Evolutionary conservation across 2,888 invertebrate species (phyloP).

Genomic region (Margaritifera margaritifera): DNA sequence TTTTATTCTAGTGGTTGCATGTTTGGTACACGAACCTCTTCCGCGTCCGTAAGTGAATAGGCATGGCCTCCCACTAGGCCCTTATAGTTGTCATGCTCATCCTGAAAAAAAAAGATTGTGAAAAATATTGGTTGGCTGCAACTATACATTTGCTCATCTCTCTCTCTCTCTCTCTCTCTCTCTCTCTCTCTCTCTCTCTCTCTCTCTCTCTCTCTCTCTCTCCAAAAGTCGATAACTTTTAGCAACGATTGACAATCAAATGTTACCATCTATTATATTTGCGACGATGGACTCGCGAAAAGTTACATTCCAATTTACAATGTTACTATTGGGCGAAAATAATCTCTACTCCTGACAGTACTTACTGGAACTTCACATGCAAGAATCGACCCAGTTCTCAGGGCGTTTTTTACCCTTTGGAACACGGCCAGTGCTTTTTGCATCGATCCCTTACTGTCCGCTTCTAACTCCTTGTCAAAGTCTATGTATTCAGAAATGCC

Average conservation of each 20-base stretch:
- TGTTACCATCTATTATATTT: no score
- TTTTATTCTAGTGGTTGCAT: no score
- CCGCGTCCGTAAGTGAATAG: constrained; percentile 80
- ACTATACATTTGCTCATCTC: no score
- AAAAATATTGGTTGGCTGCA: not conserved
- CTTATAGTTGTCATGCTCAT: constrained; percentile 44
- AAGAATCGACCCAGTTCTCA: constrained; percentile 78
- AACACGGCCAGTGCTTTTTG: constrained; percentile 71
- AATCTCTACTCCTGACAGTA: constrained; percentile 7
- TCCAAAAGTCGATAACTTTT: no score
- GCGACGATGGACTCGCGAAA: no score
- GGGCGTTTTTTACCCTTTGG: constrained; percentile 75
- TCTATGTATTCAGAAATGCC: constrained; percentile 81
- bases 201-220: no score
- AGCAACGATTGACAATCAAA: no score
- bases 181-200: no score
- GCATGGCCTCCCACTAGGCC: constrained; percentile 82
- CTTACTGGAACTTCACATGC: constrained; percentile 80
- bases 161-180: no score
- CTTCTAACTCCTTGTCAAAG: constrained; percentile 34
- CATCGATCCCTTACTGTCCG: constrained; percentile 12
- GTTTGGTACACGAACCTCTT: no score
- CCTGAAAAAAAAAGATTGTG: constrained; percentile 33
- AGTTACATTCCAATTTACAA: no score
- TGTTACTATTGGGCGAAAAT: no score